Evolutionary conservation across 2,797 vertebrate genomes (phyloP), one percentile per base, ranked within the genome.

Genomic region (Microctenopoma lineatum): DNA sequence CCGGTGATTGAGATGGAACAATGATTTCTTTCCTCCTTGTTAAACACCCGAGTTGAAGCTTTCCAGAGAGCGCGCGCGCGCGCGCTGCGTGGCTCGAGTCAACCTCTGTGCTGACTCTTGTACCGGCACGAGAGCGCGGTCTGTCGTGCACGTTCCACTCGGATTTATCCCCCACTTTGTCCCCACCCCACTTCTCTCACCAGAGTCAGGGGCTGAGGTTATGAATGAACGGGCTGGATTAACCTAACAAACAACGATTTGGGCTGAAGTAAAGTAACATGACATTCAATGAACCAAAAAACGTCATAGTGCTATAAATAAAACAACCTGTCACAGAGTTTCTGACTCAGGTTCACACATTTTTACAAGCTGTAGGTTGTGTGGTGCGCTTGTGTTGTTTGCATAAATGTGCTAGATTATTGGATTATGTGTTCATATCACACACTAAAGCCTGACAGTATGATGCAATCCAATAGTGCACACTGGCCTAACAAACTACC

Each of bases 71-170:
- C 21, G 21, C 21, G 81, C 67, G 79, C 76, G 78, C 60, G 66
- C 73, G 59, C 70, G 59, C 68, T 58, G 81, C 80, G 62, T 72
- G 74, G 75, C 70, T 87, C 65, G 32, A 89, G 69, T 46, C 86
- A 74, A 56, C 81, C 79, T 86, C 68, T 73, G 74, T 74, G 57
- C 79, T n/a, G 59, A 87, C 80, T 87, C 76, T 77, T 80, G 77
- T 80, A 56, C 66, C 66, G 18, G 79, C 75, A 85, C 77, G 15
- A 68, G 70, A 74, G 79, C 75, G 75, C 66, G 67, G 64, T 64
- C 26, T 50, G 77, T 67, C 83, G 82, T 81, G 75, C 81, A 80
- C 79, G 53, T 84, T 83, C 77, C 73, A 73, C 39, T 14, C 52
- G 74, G 66, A 81, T 57, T 84, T 81, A 87, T 79, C 57, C 83